Evolutionary conservation across 2,113 vertebrate genomes (phyloP), one percentile per base, ranked within the genome.

Genomic region (Chlamydotis undulata): DNA sequence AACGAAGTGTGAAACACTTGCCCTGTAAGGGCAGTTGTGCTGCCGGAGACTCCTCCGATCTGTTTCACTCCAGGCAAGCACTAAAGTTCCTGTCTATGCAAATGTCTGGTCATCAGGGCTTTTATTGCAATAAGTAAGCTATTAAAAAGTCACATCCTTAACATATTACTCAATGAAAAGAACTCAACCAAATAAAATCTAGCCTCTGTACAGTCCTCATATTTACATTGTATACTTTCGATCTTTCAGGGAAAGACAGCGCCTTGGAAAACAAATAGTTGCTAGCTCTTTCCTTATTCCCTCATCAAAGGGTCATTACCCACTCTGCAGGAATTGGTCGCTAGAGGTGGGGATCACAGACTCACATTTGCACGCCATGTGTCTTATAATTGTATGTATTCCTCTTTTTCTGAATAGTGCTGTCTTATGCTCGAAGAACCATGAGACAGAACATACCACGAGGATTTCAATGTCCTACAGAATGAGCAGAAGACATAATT

Each of bases 401-500:
- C 24, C 21, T 60, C 64, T 68, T 65, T 35, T 43, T 47, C 68
- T 63, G 63, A 31, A 31, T 18, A 4, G 55, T 8, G 31, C 39
- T 89, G 28, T 73, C 28, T n/a, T 43, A 43, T 43, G 14, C 41
- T 43, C 15, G 41, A 43, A 43, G 15, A 14, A 43, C 41, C 26
- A 4, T 23, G 43, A 52, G 25, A 17, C 41, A 69, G 59, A 45
- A 45, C 45, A 35, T 25, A 8, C 29, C 47, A 49, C 39, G 31
- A 50, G n/a, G n/a, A 74, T 31, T 43, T 41, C 56, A 22, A 5
- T 5, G n/a, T 45, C 79, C 45, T 74, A 10, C 28, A 45, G 83
- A 85, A 35, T 50, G 83, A 94, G 57, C 45, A 85, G 88, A 47
- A 94, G 71, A 77, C 84, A 35, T 35, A 82, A 94, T 85, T 85